These are phyloP conservation scores for Syngnathus scovelli DNA, from an alignment of 2,113 vertebrate species.

Conservation along the genomic window DNA sequence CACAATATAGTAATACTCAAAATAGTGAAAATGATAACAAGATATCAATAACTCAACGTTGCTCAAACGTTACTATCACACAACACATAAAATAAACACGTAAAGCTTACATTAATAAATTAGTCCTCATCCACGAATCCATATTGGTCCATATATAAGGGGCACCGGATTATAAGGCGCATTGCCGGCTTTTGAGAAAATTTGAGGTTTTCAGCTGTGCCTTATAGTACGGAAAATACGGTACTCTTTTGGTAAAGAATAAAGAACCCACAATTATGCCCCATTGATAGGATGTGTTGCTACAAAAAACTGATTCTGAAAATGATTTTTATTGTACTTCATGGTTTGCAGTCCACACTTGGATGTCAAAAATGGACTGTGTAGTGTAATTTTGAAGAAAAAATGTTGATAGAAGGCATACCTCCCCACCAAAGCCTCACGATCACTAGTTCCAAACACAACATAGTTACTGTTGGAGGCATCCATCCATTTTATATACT, in stretches of 20 bases:
- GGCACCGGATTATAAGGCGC: no score
- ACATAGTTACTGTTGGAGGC: not conserved
- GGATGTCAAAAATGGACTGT: not conserved
- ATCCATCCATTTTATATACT: not conserved
- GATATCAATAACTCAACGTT: no score
- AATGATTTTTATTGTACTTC: not conserved
- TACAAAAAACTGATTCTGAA: not conserved
- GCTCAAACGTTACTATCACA: no score
- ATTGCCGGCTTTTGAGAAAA: no score
- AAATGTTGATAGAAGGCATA: not conserved
- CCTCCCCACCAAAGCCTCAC: not conserved
- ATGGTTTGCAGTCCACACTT: not conserved
- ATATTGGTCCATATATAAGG: no score
- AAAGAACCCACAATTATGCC: constrained; percentile 34
- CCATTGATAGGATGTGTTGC: not conserved
- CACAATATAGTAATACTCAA: no score
- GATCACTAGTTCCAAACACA: not conserved
- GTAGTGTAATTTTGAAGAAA: not conserved
- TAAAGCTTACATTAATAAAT: no score
- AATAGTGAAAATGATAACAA: no score
- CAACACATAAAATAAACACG: no score
- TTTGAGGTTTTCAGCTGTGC: no score
- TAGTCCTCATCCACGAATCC: no score
- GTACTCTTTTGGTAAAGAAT: constrained; percentile 11
- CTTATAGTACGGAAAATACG: no score